Percentiles rank a stretch among this genome's conserved stretches.
phyloP scores from a whole-genome alignment of 2,113 vertebrate species.

The Paracanthobrama guichenoti region DNA sequence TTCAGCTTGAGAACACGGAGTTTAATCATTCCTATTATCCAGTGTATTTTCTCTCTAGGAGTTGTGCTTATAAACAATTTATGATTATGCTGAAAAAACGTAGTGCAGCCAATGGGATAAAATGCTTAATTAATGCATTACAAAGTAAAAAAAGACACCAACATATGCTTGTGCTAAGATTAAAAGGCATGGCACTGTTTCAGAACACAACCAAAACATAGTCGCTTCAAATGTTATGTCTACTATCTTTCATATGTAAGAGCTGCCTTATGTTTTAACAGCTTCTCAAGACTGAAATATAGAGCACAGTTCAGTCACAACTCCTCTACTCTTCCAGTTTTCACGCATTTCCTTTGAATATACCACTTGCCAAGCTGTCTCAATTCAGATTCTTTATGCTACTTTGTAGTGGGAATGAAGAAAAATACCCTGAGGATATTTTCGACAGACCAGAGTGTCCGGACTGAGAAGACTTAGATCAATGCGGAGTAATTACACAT shows the following conservation, averaged over 20 bases:
- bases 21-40: slow-evolving; percentile 22
- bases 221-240: not conserved
- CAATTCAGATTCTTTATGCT: not conserved
- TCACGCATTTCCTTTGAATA: slow-evolving; percentile 29
- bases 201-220: not conserved
- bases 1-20: not conserved
- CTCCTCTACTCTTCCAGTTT: not conserved
- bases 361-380: not conserved
- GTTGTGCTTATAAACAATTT: slow-evolving; percentile 10
- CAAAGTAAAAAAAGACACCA: not conserved
- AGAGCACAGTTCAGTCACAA: slow-evolving; percentile 14
- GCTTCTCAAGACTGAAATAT: not conserved
- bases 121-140: not conserved
- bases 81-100: not conserved
- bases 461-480: not conserved
- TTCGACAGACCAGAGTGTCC: not conserved
- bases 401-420: slow-evolving; percentile 22
- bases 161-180: not conserved
- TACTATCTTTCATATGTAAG: not conserved
- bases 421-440: slow-evolving; percentile 38
- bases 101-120: slow-evolving; percentile 2
- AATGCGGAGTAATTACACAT: slow-evolving; percentile 1
- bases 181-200: not conserved
- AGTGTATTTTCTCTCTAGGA: not conserved
- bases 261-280: slow-evolving; percentile 1